A percentile compares a stretch with the other conserved stretches of the same genome.
These are phyloP conservation scores for Steinernema carpocapsae DNA, from an alignment of 2,888 invertebrate genomes.

Conservation along the genomic window DNA sequence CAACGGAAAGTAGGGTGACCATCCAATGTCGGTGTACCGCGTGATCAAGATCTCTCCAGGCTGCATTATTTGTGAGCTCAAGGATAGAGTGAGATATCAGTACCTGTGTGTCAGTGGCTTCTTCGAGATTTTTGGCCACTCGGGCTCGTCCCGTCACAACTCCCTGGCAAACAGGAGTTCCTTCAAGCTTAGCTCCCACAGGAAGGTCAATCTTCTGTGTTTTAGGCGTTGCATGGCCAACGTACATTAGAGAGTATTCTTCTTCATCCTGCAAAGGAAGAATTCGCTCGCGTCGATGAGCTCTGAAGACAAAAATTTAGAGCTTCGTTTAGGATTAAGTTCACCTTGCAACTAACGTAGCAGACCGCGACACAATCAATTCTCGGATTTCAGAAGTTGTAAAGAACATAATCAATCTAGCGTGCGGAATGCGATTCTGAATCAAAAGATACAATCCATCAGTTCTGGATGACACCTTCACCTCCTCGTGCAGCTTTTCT, in stretches of 20 bases:
- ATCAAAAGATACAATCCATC: no score
- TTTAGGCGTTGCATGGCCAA: conserved; percentile 36
- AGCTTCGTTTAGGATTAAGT: no score
- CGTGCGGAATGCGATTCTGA: conserved; percentile 14
- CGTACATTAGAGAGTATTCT: conserved; percentile 35
- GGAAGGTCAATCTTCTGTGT: conserved; percentile 37
- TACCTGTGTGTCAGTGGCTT: conserved; percentile 71
- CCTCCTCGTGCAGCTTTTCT: conserved; percentile 44
- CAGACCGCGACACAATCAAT: conserved; percentile 39
- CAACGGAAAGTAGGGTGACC: conserved; percentile 72
- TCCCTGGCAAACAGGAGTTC: conserved; percentile 72
- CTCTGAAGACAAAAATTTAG: conserved; percentile 18
- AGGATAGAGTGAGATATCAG: conserved; percentile 69
- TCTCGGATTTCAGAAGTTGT: conserved; percentile 69
- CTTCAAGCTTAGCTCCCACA: conserved; percentile 58
- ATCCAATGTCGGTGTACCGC: conserved; percentile 71
- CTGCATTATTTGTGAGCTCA: conserved; percentile 39
- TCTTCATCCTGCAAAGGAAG: conserved; percentile 26
- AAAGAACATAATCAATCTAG: conserved; percentile 70
- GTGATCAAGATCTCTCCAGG: conserved; percentile 70
- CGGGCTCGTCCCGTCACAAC: conserved; percentile 77
- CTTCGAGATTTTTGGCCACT: conserved; percentile 77
- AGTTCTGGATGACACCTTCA: no score
- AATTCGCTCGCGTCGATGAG: conserved; percentile 34
- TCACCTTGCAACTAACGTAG: no score